Base-by-base conservation (phyloP, 2,797 vertebrate genomes). In the Cottoperca gobio region DNA sequence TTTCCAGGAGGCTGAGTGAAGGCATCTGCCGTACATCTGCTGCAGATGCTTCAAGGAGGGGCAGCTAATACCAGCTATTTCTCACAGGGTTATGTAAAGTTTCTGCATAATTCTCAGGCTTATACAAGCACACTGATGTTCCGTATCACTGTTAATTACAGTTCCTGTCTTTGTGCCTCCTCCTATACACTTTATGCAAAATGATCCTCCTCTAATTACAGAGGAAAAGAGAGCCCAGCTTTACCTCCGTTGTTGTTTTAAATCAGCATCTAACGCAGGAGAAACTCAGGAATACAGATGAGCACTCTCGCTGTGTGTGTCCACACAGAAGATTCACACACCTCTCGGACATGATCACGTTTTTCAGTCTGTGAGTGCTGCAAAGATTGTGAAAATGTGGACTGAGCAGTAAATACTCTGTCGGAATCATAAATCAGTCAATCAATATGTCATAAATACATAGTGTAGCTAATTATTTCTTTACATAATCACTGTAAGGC, bases 251-350 rank as follows among this genome's bases (percentile, higher is more conserved):
- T 79, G 39, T 69, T 45, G 13, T n/a, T 39, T 52, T 60, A 40
- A 50, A 40, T 59, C 43, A 61, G 46, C 45, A 54, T 48, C 33
- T 40, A 64, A 52, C 8, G 2, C 55, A 70, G 65, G n/a, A 61
- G 73, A 84, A 35, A 70, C 73, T 92, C 91, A 92, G 89, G 89
- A 88, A 87, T 86, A 76, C 66, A 82, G 45, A 76, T 52, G 70
- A 83, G 67, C 73, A 2, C 59, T 55, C 45, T 58, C 26, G 40
- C 37, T 35, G 53, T n/a, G 42, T 68, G 70, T 54, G 46, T 73
- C 31, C 64, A 23, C n/a, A 6, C 62, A 0, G 10, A 16, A 31
- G 67, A 61, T 26, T 54, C 17, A 31, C n/a, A 14, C 50, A 59
- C n/a, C 46, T 19, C 11, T 37, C 33, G 31, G 59, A 75, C 31